These are phyloP conservation scores for Panulirus ornatus DNA, from an alignment of 1,140 invertebrate genomes.

Conservation along the genomic window DNA sequence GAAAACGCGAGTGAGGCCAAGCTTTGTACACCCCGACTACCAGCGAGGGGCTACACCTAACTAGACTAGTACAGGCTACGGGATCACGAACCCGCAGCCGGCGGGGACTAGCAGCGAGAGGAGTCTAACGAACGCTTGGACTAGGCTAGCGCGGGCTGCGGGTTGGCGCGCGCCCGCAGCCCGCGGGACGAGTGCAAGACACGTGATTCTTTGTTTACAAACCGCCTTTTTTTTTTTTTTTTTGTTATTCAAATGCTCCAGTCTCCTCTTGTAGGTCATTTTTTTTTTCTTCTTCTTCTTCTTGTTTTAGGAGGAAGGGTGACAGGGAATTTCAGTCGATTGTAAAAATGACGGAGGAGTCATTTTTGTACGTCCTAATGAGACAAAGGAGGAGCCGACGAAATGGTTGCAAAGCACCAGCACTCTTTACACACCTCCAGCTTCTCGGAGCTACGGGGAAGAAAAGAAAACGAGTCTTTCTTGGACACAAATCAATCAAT, in stretches of 20 bases:
- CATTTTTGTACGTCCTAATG: neutral
- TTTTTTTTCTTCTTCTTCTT: neutral
- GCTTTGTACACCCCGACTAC: constrained; percentile 47
- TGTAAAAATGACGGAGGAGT: neutral
- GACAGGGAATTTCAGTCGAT: neutral
- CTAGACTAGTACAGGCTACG: constrained; percentile 18
- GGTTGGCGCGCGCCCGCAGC: constrained; percentile 5
- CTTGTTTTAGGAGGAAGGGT: neutral
- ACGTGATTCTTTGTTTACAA: neutral
- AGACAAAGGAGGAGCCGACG: neutral
- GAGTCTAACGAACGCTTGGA: too few species aligned
- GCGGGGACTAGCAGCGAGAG: too few species aligned
- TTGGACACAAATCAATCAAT: constrained; percentile 41
- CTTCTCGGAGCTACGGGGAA: constrained; percentile 18
- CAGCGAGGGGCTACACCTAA: constrained; percentile 37
- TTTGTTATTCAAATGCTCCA: too few species aligned
- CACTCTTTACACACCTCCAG: constrained; percentile 17
- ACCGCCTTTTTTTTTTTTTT: neutral
- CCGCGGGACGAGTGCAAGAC: neutral
- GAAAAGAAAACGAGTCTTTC: too few species aligned
- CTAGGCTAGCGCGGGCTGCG: constrained; percentile 9
- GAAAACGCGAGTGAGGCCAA: constrained; percentile 54
- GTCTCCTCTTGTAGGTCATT: too few species aligned
- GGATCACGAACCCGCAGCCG: constrained; percentile 9
- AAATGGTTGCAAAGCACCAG: neutral